phyloP scores from a whole-genome alignment of 2,888 invertebrate genomes.

The Sussaba pulchella region DNA sequence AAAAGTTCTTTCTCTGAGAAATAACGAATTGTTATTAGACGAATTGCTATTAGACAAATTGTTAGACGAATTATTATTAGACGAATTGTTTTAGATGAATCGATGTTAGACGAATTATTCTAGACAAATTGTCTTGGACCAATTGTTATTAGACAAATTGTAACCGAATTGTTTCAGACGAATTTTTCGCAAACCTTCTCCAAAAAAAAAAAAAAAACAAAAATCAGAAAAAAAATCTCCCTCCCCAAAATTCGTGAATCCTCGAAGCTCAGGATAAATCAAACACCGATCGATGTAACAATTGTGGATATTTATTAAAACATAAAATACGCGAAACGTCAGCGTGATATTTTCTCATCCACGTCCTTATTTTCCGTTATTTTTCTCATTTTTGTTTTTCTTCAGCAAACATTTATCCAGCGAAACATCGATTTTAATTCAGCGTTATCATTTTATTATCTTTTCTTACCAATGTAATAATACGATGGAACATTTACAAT shows the following conservation, averaged over 20 bases:
- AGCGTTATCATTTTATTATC: constrained; percentile 9
- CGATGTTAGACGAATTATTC: too few relatives aligned
- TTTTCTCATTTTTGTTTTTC: not conserved
- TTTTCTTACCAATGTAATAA: constrained; percentile 26
- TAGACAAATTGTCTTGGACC: too few relatives aligned
- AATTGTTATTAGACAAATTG: too few relatives aligned
- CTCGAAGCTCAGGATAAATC: not conserved
- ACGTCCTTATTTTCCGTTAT: constrained; percentile 2
- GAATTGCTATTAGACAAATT: too few relatives aligned
- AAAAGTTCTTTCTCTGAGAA: too few relatives aligned
- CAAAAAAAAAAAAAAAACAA: not conserved
- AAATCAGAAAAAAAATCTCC: too few relatives aligned
- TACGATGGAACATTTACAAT: constrained; percentile 38
- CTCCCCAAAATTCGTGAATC: not conserved
- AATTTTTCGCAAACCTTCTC: too few relatives aligned
- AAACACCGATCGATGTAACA: constrained; percentile 52
- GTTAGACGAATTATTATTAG: too few relatives aligned
- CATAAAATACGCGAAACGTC: constrained; percentile 68
- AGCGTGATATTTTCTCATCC: constrained; percentile 39
- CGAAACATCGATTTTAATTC: constrained; percentile 39
- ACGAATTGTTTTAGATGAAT: too few relatives aligned
- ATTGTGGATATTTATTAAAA: constrained; percentile 71
- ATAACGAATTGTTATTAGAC: too few relatives aligned
- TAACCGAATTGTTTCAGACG: too few relatives aligned
- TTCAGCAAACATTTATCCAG: constrained; percentile 25